Evolutionary conservation across 53 echinoderm and acorn worm species (phyloP), one percentile per base, ranked within the genome.

Genomic region (Astropecten irregularis): DNA sequence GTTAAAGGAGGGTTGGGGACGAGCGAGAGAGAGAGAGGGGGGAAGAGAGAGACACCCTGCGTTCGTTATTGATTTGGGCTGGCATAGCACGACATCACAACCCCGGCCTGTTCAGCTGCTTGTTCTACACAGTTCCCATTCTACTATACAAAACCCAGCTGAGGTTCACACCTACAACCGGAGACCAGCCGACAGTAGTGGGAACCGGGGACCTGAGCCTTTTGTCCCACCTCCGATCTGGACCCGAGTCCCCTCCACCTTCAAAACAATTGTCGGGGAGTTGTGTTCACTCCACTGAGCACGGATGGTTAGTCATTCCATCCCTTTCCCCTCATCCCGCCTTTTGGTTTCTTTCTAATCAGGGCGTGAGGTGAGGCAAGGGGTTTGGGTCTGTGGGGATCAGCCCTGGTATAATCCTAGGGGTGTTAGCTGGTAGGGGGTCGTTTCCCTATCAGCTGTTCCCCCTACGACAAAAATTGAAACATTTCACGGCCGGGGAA

Each of bases 1-100:
- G n/a, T n/a, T n/a, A n/a, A n/a, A n/a, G n/a, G n/a, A n/a, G n/a
- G n/a, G n/a, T n/a, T n/a, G n/a, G n/a, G n/a, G n/a, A n/a, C n/a
- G n/a, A n/a, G n/a, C n/a, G n/a, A n/a, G n/a, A n/a, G n/a, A n/a
- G n/a, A n/a, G n/a, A n/a, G n/a, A n/a, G n/a, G n/a, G n/a, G n/a
- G n/a, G n/a, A n/a, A n/a, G n/a, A n/a, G n/a, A n/a, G n/a, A n/a
- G n/a, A n/a, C n/a, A n/a, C n/a, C n/a, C n/a, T n/a, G n/a, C n/a
- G n/a, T 74, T 7, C 74, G 10, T 25, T 74, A 74, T 74, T 74
- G 74, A 74, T 74, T 74, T 25, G 73, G 74, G 74, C 71, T 33
- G 53, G 71, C 51, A 44, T 50, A 71, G 29, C 51, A 71, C 33
- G 35, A 71, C 49, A 49, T 51, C 71, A 71, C 50, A 49, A 31